Conservation (phyloP, 2,113 vertebrate species). For the Hyla sarda region DNA sequence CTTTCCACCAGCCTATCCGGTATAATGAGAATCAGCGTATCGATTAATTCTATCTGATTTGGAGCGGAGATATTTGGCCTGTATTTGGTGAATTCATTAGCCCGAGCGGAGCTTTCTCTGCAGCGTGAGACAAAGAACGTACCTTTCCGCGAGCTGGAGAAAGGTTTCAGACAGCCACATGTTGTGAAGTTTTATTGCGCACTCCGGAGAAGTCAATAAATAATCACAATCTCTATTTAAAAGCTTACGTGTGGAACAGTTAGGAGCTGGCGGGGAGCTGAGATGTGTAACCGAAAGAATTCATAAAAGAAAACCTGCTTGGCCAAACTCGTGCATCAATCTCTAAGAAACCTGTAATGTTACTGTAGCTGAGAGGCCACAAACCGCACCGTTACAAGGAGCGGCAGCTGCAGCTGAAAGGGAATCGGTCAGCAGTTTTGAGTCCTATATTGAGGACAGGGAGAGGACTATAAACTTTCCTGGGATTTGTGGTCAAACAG, state of each 20-base stretch:
- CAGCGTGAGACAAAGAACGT: slow-evolving; percentile 25
- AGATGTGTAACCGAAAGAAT: slow-evolving; percentile 19
- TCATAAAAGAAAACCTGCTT: slow-evolving; percentile 25
- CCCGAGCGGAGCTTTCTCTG: slow-evolving; percentile 24
- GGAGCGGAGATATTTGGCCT: background rate
- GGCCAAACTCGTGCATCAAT: slow-evolving; percentile 17
- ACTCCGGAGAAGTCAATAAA: slow-evolving; percentile 44
- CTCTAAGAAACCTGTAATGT: background rate
- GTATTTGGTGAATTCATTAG: slow-evolving; percentile 29
- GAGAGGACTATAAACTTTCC: too few species aligned
- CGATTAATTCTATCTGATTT: slow-evolving; percentile 3
- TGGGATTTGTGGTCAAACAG: too few species aligned
- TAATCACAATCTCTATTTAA: slow-evolving; percentile 50
- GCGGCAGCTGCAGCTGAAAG: background rate
- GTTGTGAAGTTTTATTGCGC: slow-evolving; percentile 48
- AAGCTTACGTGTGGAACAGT: slow-evolving; percentile 39
- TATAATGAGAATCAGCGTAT: slow-evolving; percentile 3
- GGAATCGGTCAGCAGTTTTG: too few species aligned
- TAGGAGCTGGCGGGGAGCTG: slow-evolving; percentile 10
- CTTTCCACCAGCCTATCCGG: background rate
- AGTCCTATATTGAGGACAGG: too few species aligned
- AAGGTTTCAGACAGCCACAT: slow-evolving; percentile 36
- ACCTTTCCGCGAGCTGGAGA: slow-evolving; percentile 36
- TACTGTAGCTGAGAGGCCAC: background rate
- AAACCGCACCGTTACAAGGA: background rate